phyloP scores from a whole-genome alignment of 1,140 invertebrate genomes.

The Chionoecetes opilio region DNA sequence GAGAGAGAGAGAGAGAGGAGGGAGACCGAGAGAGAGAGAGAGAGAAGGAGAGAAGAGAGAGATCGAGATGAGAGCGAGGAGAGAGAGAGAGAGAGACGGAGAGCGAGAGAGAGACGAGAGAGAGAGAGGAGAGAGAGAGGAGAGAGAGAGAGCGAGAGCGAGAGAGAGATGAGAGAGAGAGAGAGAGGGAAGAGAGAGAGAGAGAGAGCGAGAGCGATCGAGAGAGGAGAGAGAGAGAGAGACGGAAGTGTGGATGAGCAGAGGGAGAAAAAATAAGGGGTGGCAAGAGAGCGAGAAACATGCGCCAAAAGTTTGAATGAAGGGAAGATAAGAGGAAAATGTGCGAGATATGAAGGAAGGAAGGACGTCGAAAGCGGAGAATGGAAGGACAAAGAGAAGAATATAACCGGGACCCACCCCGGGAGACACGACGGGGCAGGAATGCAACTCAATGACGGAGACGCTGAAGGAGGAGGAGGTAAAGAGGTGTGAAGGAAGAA shows the following conservation, averaged over 20 bases:
- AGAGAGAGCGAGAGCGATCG: conserved; percentile 30
- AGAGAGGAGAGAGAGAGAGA: conserved; percentile 36
- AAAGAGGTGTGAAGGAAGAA: not conserved
- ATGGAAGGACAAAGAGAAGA: not conserved
- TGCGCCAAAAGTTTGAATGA: not conserved
- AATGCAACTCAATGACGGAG: not conserved
- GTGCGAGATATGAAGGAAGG: too few species aligned
- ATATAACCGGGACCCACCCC: too few species aligned
- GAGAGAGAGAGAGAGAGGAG: not conserved
- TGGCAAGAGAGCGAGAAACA: not conserved
- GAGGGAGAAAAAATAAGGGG: not conserved
- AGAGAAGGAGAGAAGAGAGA: not conserved
- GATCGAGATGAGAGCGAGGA: too few species aligned
- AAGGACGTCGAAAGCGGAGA: not conserved
- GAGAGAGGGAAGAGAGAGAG: conserved; percentile 23
- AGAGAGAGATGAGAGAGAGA: not conserved
- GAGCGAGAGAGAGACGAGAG: conserved; percentile 38
- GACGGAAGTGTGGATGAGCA: not conserved
- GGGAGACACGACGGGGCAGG: not conserved
- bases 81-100: conserved; percentile 31
- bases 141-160: not conserved
- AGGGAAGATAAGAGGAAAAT: not conserved
- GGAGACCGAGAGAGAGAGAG: not conserved
- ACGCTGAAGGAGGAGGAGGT: not conserved
- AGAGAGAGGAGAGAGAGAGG: not conserved